Evolutionary conservation across 2,113 vertebrate species (phyloP), one percentile per base, ranked within the genome.

Genomic region (Choloepus hoffmanni): DNA sequence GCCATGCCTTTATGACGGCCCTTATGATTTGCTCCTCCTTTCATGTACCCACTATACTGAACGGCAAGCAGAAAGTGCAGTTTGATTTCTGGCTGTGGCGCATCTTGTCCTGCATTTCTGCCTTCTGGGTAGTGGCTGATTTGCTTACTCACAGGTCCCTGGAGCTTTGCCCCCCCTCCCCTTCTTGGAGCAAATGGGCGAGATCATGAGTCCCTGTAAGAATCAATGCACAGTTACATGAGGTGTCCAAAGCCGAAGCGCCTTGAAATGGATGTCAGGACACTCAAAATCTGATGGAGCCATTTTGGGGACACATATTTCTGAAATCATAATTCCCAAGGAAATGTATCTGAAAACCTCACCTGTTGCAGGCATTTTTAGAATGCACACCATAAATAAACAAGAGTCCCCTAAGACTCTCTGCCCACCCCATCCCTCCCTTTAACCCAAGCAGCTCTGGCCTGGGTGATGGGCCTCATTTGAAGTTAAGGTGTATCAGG

Each of bases 331-430:
- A 67, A 19, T 55, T 87, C 86, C 58, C 16, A 72, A 30, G 78
- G 93, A 72, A 93, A 53, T 30, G 0, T 21, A 95, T 77, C 28
- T 70, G n/a, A 90, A 82, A 95, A 58, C 50, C 55, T 90, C 30
- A 70, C 68, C 58, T 65, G 45, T 33, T 33, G 23, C 28, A 26
- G 43, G 33, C 24, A 40, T 82, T 88, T 78, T 5, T 36, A 15
- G 21, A 87, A 62, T 24, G n/a, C 26, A 81, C 11, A 18, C 36
- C 81, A 77, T 13, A 28, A 53, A 43, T 36, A 79, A 65, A 23
- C 50, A 36, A 72, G 70, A 70, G 58, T 45, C 45, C 21, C 10
- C 24, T 55, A n/a, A 13, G 63, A 28, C 28, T 92, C 14, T 18
- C 21, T 36, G 76, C 15, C 11, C 70, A 30, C 21, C 67, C 60